Percentiles rank a stretch among this genome's conserved stretches.
Conservation (phyloP, 2,113 vertebrate species). For the human (Homo sapiens) region GRCh38 chr5:61358501-61359000, state of each 20-base stretch:
- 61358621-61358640: constrained; percentile 36
- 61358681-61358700: background rate
- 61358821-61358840: background rate
- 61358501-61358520: constrained; percentile 51
- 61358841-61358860: background rate
- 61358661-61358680: constrained; percentile 28
- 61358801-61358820: background rate
- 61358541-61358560: background rate
- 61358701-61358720: background rate
- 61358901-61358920: background rate
- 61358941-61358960: background rate
- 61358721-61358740: constrained; percentile 21
- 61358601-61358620: constrained; percentile 1
- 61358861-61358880: background rate
- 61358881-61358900: background rate
- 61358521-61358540: constrained; percentile 40
- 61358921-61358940: background rate
- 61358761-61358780: background rate
- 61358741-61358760: background rate
- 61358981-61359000: background rate
- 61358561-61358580: constrained; percentile 10
- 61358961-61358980: background rate
- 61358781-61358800: background rate
- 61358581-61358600: constrained; percentile 20
- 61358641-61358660: background rate